Conservation (phyloP, 2,888 invertebrate species). For the Rhimphoctona megacephalus region DNA sequence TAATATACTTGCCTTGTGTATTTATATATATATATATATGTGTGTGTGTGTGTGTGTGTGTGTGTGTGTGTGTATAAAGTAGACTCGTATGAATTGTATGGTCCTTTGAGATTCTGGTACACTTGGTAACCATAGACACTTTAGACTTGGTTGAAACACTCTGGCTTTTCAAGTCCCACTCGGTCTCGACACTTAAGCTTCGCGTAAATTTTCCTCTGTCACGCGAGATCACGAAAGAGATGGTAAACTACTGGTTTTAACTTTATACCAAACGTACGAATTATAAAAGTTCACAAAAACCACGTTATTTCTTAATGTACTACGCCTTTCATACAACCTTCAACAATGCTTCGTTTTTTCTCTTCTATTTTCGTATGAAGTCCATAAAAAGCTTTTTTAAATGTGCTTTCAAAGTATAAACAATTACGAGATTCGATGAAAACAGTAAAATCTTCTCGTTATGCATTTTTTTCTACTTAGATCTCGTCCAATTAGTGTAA, state of each 20-base stretch:
- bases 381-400: background rate
- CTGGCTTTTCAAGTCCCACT: constrained; percentile 14
- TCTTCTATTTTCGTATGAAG: background rate
- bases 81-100: background rate
- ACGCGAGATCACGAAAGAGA: constrained; percentile 7
- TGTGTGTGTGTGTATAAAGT: too few relatives aligned
- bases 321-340: background rate
- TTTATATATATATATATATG: background rate
- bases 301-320: background rate
- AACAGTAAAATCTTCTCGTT: background rate
- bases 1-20: constrained; percentile 13
- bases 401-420: background rate
- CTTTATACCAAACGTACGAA: background rate
- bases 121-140: background rate
- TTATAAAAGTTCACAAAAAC: background rate
- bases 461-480: background rate
- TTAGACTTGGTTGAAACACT: constrained; percentile 13
- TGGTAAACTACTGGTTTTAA: background rate
- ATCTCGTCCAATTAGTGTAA: background rate
- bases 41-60: too few relatives aligned
- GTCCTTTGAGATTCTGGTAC: constrained; percentile 49
- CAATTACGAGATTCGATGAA: background rate
- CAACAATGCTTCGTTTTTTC: background rate
- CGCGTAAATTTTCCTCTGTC: constrained; percentile 18
- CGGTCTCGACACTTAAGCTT: constrained; percentile 37